phyloP scores from a whole-genome alignment of 2,888 invertebrate species.

The Pristionchus fissidentatus region DNA sequence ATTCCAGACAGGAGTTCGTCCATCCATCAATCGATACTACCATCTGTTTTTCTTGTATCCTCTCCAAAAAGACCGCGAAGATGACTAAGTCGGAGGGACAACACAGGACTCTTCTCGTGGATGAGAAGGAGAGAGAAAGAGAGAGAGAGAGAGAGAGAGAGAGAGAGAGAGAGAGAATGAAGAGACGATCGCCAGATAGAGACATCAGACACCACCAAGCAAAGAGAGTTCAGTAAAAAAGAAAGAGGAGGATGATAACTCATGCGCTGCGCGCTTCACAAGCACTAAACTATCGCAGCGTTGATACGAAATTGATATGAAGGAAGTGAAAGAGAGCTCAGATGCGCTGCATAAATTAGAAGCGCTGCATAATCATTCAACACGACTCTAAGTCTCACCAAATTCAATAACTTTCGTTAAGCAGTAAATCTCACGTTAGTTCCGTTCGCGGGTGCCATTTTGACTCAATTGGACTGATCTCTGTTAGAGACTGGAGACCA shows the following conservation, averaged over 20 bases:
- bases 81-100: conserved; percentile 42
- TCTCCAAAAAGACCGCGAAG: background rate
- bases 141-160: background rate
- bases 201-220: conserved; percentile 13
- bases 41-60: conserved; percentile 31
- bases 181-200: too few relatives aligned
- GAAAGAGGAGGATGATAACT: background rate
- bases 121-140: conserved; percentile 36
- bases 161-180: too few relatives aligned
- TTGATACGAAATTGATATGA: background rate
- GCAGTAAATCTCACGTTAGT: background rate
- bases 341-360: background rate
- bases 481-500: background rate
- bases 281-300: background rate
- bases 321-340: too few relatives aligned
- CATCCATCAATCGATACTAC: background rate
- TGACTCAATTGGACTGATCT: background rate
- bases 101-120: background rate
- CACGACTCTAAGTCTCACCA: too few relatives aligned
- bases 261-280: background rate
- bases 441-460: conserved; percentile 36
- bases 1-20: too few relatives aligned
- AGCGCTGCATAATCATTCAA: background rate
- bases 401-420: background rate
- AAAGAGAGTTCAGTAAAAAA: conserved; percentile 5